phyloP scores from a whole-genome alignment of 2,888 invertebrate species.

The Pedicia rivosa region DNA sequence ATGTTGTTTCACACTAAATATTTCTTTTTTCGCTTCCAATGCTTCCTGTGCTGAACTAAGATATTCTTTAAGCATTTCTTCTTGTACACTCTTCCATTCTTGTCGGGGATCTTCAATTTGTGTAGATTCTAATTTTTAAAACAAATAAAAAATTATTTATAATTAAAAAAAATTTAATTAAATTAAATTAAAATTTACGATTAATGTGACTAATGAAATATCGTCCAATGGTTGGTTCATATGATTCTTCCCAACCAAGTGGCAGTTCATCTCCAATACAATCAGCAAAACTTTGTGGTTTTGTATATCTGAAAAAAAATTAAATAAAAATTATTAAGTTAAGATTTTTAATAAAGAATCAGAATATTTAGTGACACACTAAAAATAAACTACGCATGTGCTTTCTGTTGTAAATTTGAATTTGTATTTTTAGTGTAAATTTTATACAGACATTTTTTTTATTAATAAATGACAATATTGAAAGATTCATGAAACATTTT shows the following conservation, averaged over 20 bases:
- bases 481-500: no score
- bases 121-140: conserved; percentile 58
- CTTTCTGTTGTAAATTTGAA: no score
- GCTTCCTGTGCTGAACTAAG: conserved; percentile 90
- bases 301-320: conserved; percentile 70
- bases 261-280: conserved; percentile 96
- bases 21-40: conserved; percentile 92
- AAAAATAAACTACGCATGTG: no score
- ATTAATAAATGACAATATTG: no score
- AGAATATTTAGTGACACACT: no score
- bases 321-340: background rate
- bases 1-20: conserved; percentile 90
- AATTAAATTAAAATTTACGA: conserved; percentile 46
- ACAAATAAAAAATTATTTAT: conserved; percentile 1
- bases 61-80: conserved; percentile 93
- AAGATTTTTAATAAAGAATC: no score
- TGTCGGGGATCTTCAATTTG: conserved; percentile 92
- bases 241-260: conserved; percentile 93
- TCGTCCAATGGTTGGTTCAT: conserved; percentile 83
- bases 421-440: no score
- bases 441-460: no score
- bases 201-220: conserved; percentile 96
- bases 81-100: conserved; percentile 94
- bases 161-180: background rate
- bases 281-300: conserved; percentile 93